Evolutionary conservation across 1,140 invertebrate species (phyloP).

Genomic region (Heliconius himera): DNA sequence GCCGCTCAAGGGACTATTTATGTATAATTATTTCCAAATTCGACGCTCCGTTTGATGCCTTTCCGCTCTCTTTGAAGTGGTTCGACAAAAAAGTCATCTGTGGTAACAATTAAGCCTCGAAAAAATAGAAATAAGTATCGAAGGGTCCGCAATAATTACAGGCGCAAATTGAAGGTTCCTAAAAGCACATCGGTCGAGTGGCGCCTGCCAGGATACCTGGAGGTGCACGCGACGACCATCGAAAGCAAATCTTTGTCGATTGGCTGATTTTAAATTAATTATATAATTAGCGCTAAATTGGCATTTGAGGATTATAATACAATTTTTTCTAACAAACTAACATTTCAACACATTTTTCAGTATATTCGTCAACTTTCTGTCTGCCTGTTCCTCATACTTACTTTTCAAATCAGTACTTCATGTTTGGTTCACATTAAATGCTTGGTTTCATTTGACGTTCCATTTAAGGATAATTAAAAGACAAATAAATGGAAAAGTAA

Average conservation of each 20-base stretch:
- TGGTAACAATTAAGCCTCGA: slow-evolving; percentile 79
- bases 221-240: slow-evolving; percentile 57
- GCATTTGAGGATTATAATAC: not conserved
- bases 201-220: slow-evolving; percentile 72
- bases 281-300: slow-evolving; percentile 7
- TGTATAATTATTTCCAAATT: slow-evolving; percentile 82
- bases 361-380: not conserved
- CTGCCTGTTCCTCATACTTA: too few species aligned
- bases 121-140: slow-evolving; percentile 81
- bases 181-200: slow-evolving; percentile 63
- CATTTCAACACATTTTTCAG: not conserved
- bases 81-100: slow-evolving; percentile 82
- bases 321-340: not conserved
- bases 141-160: slow-evolving; percentile 81
- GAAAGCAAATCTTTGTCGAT: slow-evolving; percentile 51
- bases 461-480: slow-evolving; percentile 55
- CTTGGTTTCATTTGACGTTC: not conserved
- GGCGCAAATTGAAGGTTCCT: slow-evolving; percentile 79
- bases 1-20: slow-evolving; percentile 82
- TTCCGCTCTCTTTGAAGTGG: slow-evolving; percentile 80
- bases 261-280: slow-evolving; percentile 28
- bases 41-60: slow-evolving; percentile 80
- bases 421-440: slow-evolving; percentile 16
- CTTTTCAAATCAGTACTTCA: not conserved
- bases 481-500: slow-evolving; percentile 65